A percentile compares a stretch with the other conserved stretches of the same genome.
phyloP scores from a whole-genome alignment of 2,113 vertebrate species.

The Nycticebus coucang region DNA sequence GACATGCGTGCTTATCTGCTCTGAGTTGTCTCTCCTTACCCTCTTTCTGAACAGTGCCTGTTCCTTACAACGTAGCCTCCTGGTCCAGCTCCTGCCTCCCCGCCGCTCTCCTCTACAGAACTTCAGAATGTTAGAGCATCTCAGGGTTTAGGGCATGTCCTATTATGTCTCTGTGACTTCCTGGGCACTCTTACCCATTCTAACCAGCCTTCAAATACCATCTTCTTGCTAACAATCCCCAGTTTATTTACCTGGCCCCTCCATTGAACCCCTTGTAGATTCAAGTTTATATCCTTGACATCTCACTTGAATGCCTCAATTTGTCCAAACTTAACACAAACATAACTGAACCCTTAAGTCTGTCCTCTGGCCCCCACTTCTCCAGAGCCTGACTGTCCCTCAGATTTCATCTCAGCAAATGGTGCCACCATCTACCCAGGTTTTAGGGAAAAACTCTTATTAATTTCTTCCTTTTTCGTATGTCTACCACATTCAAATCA shows the following conservation, averaged over 20 bases:
- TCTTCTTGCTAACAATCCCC: neutral
- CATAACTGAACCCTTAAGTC: neutral
- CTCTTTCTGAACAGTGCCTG: neutral
- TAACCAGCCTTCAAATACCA: neutral
- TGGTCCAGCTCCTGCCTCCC: neutral
- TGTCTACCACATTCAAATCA: neutral
- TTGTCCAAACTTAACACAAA: neutral
- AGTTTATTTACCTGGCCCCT: neutral
- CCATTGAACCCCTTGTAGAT: neutral
- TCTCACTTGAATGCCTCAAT: neutral
- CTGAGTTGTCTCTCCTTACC: neutral
- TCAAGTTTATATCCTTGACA: neutral
- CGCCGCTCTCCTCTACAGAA: neutral
- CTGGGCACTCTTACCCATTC: neutral
- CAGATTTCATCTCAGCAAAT: neutral
- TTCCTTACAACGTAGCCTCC: neutral
- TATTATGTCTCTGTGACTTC: neutral
- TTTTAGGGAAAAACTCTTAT: slow-evolving; percentile 6
- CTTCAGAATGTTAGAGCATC: neutral
- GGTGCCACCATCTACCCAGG: neutral
- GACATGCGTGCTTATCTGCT: neutral
- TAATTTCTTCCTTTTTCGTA: slow-evolving; percentile 25
- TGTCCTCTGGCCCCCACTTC: neutral
- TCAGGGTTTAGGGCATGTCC: neutral
- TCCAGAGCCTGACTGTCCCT: neutral